Evolutionary conservation across 2,888 invertebrate genomes (phyloP), one percentile per base, ranked within the genome.

Genomic region (Tetranychus truncatus): DNA sequence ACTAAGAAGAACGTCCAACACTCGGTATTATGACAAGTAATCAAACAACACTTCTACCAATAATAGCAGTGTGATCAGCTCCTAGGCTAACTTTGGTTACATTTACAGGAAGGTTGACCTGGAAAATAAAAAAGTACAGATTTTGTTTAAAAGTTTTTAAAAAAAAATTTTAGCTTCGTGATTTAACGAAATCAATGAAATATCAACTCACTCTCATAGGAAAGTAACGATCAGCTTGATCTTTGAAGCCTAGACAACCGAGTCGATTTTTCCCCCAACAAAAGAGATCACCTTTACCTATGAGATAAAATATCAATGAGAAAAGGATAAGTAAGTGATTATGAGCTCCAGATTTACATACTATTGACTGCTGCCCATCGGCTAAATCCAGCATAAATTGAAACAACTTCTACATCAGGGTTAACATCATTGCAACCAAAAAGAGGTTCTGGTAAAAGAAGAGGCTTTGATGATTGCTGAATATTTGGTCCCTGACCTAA

Each of bases 231-330:
- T 94, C 90, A 75, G 90, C 88, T 0, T 82, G 82, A 81, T 89
- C 86, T 0, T 92, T 92, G 66, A 95, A 82, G 0, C 96, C 96
- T 0, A 97, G 85, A 80, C 90, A 90, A 0, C 91, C 90, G 78
- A 87, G 87, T 79, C 88, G 87, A 82, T 96, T 95, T 80, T 89
- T 86, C 0, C 96, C 96, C 96, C 96, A 97, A 83, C 88, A 89
- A 80, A 89, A 96, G 8, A 96, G 83, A 83, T 94, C 91, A 0
- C 93, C 92, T 24, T 84, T 85, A 78, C 88, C 83, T 83, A 21
- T 79, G 20, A 80, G 78, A 44, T 55, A 71, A 18, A 34, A 66
- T 69, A n/a, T 20, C 45, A 66, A 73, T 65, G 18, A 34, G n/a
- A n/a, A 45, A 44, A 15, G 69, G 24, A 71, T 65, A 69, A 73